Conservation (phyloP, 2,888 invertebrate species). For the Nomada hirtipes region DNA sequence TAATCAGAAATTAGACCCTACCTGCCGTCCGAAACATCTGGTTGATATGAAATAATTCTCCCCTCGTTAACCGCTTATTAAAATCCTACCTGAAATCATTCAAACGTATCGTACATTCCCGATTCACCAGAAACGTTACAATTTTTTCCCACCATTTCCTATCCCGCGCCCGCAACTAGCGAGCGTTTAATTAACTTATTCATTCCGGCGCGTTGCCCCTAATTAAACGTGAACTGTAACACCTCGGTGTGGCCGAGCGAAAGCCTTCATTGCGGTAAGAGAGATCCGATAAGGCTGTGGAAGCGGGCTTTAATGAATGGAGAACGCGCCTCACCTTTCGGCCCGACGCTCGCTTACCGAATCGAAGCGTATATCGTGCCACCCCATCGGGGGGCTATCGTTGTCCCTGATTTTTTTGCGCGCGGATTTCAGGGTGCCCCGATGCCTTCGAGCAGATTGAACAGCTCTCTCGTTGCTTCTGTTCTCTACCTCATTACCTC, state of each 20-base stretch:
- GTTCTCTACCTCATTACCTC: slow-evolving; percentile 56
- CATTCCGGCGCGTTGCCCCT: slow-evolving; percentile 79
- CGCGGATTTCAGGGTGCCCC: slow-evolving; percentile 27
- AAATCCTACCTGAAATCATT: no score
- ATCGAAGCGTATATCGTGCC: slow-evolving; percentile 65
- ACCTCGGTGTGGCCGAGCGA: slow-evolving; percentile 76
- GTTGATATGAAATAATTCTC: no score
- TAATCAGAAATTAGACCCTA: no score
- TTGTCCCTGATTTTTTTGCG: slow-evolving; percentile 37
- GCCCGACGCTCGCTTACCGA: slow-evolving; percentile 43
- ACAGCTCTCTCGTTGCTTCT: slow-evolving; percentile 51
- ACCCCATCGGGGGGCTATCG: slow-evolving; percentile 61
- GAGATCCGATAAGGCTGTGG: slow-evolving; percentile 77
- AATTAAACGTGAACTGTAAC: slow-evolving; percentile 83
- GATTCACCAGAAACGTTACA: not conserved
- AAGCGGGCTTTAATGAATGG: slow-evolving; percentile 71
- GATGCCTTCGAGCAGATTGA: slow-evolving; percentile 55
- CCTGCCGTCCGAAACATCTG: no score
- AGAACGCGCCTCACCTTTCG: slow-evolving; percentile 60
- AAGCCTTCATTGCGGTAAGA: slow-evolving; percentile 73
- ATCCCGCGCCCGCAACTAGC: slow-evolving; percentile 21
- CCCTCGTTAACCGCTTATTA: no score
- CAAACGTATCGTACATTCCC: no score
- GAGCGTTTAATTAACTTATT: slow-evolving; percentile 82
- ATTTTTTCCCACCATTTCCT: slow-evolving; percentile 25